These are phyloP conservation scores for Diorhabda elongata DNA, from an alignment of 1,140 invertebrate species.

Conservation along the genomic window DNA sequence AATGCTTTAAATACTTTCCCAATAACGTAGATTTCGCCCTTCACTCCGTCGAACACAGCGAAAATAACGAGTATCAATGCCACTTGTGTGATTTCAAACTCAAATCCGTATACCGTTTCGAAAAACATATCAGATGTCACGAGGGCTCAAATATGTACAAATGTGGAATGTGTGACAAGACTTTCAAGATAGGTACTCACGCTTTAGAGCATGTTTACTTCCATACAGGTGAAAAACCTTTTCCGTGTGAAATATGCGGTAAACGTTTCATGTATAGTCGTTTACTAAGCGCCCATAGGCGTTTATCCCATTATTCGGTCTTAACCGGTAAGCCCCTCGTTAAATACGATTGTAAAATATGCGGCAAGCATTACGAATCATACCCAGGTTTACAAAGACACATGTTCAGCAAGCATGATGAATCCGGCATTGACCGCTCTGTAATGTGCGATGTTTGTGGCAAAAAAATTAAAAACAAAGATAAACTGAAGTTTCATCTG, in stretches of 20 bases:
- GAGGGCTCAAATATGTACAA: slow-evolving; percentile 49
- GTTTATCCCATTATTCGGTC: slow-evolving; percentile 5
- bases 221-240: slow-evolving; percentile 42
- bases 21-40: slow-evolving; percentile 33
- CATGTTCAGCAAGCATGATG: slow-evolving; percentile 26
- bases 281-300: slow-evolving; percentile 8
- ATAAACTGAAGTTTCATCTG: slow-evolving; percentile 63
- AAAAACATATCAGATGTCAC: slow-evolving; percentile 40
- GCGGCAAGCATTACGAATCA: slow-evolving; percentile 16
- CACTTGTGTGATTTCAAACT: slow-evolving; percentile 45
- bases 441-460: slow-evolving; percentile 66
- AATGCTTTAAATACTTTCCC: slow-evolving; percentile 34
- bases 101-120: slow-evolving; percentile 44
- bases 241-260: slow-evolving; percentile 66
- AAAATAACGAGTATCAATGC: slow-evolving; percentile 43
- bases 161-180: slow-evolving; percentile 50
- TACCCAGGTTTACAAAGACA: neutral
- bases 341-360: slow-evolving; percentile 16
- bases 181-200: slow-evolving; percentile 50
- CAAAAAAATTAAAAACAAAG: slow-evolving; percentile 65
- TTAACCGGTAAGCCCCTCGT: slow-evolving; percentile 12
- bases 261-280: slow-evolving; percentile 49
- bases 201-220: slow-evolving; percentile 43
- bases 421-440: slow-evolving; percentile 17
- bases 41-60: slow-evolving; percentile 38